Evolutionary conservation across 2,113 vertebrate genomes (phyloP).

Genomic region (Pelobates fuscus): DNA sequence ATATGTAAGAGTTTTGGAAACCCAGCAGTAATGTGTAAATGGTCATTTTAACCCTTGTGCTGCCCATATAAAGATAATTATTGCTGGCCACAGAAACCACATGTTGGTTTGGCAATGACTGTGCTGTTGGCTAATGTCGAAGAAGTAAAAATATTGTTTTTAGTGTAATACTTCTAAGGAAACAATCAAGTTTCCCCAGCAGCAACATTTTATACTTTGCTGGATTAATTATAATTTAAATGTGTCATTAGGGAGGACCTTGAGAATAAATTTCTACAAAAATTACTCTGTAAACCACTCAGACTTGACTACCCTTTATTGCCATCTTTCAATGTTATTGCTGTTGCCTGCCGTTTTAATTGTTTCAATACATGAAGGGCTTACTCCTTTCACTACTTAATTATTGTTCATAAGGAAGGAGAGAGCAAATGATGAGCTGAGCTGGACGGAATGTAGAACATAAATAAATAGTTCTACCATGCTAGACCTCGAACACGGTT

Average conservation of each 20-base stretch:
- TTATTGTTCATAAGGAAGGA: constrained; percentile 44
- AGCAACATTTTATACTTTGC: constrained; percentile 17
- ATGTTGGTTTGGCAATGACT: not conserved
- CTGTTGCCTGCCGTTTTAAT: constrained; percentile 39
- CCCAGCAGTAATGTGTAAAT: too few species aligned
- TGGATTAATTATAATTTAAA: constrained; percentile 48
- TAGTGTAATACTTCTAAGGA: constrained; percentile 17
- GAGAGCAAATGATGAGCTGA: constrained; percentile 34
- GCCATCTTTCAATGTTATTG: constrained; percentile 44
- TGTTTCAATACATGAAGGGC: constrained; percentile 38
- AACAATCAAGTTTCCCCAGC: constrained; percentile 7
- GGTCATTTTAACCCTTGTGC: too few species aligned
- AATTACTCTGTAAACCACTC: constrained; percentile 35
- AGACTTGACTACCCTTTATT: constrained; percentile 43
- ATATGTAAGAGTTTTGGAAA: too few species aligned
- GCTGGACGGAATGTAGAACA: constrained; percentile 22
- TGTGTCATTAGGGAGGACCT: constrained; percentile 46
- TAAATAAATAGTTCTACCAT: constrained; percentile 8
- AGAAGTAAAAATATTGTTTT: constrained; percentile 27
- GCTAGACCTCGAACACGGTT: not conserved
- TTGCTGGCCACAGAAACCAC: not conserved
- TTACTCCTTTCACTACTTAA: constrained; percentile 36
- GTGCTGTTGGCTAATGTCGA: not conserved
- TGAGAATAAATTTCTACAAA: constrained; percentile 29
- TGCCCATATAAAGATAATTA: not conserved